phyloP scores from a whole-genome alignment of 2,113 vertebrate species.

The Ptychochromis oligacanthus region DNA sequence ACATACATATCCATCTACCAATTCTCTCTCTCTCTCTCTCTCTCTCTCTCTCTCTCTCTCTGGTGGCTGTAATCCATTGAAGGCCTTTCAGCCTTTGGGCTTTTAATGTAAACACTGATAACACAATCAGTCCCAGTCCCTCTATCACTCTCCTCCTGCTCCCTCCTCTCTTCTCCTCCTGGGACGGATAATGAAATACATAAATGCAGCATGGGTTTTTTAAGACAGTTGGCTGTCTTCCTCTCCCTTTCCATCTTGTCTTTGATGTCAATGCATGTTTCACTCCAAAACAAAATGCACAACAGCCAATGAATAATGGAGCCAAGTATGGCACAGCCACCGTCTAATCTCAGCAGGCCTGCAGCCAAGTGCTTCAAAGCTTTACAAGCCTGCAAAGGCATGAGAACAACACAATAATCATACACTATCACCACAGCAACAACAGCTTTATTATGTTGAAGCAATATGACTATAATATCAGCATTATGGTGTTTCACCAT shows the following conservation, averaged over 20 bases:
- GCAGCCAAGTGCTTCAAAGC: constrained; percentile 65
- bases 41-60: too few species aligned
- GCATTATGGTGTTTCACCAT: neutral
- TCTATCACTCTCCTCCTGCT: constrained; percentile 27
- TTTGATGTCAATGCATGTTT: constrained; percentile 67
- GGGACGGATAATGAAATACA: constrained; percentile 71
- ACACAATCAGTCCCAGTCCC: constrained; percentile 51
- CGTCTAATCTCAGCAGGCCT: constrained; percentile 72
- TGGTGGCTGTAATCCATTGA: constrained; percentile 38
- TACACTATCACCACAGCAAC: neutral
- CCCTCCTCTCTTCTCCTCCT: constrained; percentile 32
- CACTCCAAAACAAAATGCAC: constrained; percentile 67
- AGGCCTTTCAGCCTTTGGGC: constrained; percentile 33
- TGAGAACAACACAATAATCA: constrained; percentile 20
- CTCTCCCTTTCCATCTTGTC: constrained; percentile 52
- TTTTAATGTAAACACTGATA: constrained; percentile 69
- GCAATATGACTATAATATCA: neutral
- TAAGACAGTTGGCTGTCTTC: constrained; percentile 50
- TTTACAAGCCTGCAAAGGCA: neutral
- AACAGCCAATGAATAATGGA: constrained; percentile 73
- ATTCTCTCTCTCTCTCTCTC: too few species aligned
- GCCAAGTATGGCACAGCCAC: constrained; percentile 41
- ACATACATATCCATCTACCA: neutral
- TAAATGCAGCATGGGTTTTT: constrained; percentile 68
- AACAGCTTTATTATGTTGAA: constrained; percentile 1